phyloP scores from a whole-genome alignment of 2,113 vertebrate genomes.

The Phylloscopus trochilus region DNA sequence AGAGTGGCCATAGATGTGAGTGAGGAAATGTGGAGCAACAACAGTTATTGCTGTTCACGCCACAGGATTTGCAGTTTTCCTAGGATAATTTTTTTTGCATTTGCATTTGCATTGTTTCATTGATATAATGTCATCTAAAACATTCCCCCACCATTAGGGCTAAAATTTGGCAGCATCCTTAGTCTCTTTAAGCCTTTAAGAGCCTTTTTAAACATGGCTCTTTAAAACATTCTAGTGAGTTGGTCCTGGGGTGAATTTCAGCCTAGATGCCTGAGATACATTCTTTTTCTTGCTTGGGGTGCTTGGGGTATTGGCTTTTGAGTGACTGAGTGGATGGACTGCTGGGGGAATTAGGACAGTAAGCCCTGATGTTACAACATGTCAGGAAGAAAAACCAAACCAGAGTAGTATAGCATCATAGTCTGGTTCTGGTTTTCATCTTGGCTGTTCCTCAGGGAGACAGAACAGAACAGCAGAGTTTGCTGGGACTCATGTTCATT shows the following conservation, averaged over 20 bases:
- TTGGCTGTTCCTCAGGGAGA: neutral
- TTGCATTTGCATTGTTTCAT: neutral
- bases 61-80: neutral
- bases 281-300: constrained; percentile 1
- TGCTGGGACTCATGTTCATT: neutral
- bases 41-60: neutral
- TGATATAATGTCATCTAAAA: neutral
- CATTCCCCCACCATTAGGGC: neutral
- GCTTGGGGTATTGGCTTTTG: neutral
- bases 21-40: neutral
- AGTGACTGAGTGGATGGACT: neutral
- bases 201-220: neutral
- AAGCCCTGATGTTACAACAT: neutral
- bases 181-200: neutral
- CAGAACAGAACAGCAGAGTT: neutral
- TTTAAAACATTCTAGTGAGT: neutral
- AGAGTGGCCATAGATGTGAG: neutral
- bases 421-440: constrained; percentile 37
- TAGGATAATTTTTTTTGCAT: neutral
- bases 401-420: neutral
- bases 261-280: neutral
- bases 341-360: neutral
- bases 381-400: neutral
- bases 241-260: neutral
- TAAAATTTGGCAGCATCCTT: neutral